phyloP scores from a whole-genome alignment of 2,888 invertebrate species.

The Calameuta idolon region DNA sequence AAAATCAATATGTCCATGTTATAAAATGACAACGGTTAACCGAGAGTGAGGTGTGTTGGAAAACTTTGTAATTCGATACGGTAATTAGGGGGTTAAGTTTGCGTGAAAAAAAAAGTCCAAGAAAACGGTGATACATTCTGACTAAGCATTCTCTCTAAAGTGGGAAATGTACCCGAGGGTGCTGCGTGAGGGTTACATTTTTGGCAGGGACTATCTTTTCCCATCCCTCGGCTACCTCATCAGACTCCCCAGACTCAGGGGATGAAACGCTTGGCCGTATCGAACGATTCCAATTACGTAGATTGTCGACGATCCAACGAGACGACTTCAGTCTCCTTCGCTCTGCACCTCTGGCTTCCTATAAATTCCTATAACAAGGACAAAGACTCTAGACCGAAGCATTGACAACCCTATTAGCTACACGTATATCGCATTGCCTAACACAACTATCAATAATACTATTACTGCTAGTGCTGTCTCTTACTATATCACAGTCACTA shows the following conservation, averaged over 20 bases:
- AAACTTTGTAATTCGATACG: not conserved
- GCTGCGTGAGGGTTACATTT: not conserved
- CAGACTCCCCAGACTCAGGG: not conserved
- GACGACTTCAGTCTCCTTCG: not conserved
- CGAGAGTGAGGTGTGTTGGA: not conserved
- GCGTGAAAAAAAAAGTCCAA: not conserved
- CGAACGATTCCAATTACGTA: not conserved
- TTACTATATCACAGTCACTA: not conserved
- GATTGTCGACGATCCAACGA: not conserved
- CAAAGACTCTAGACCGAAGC: not conserved
- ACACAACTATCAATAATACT: not conserved
- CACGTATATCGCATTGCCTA: not conserved
- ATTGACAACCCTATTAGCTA: not conserved
- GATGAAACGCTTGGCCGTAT: not conserved
- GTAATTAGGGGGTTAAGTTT: not conserved
- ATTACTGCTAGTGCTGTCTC: not conserved
- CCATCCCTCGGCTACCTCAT: not conserved
- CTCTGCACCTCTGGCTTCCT: not conserved
- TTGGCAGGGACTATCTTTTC: not conserved
- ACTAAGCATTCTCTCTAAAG: not conserved
- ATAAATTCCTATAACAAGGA: not conserved
- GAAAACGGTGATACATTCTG: not conserved
- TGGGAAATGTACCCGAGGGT: not conserved
- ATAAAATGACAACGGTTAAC: not conserved
- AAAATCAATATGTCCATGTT: not conserved